phyloP scores from a whole-genome alignment of 2,888 invertebrate species.

The Phaonia tiefii region DNA sequence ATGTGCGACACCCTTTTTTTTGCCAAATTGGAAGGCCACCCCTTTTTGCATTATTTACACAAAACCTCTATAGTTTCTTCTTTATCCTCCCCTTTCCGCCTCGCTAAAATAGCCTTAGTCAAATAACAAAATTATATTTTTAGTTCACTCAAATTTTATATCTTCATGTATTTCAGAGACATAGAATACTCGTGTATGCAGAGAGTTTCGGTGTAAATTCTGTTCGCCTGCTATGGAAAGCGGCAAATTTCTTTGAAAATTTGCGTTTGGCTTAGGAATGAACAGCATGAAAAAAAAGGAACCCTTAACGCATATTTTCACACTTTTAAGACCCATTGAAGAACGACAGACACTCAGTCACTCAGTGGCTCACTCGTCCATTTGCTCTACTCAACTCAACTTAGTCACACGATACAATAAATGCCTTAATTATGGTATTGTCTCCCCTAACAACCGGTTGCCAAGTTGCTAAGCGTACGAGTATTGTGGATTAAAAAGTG shows the following conservation, averaged over 20 bases:
- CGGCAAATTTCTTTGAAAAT: slow-evolving; percentile 65
- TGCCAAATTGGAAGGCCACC: no score
- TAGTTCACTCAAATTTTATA: no score
- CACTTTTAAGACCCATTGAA: slow-evolving; percentile 13
- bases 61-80: no score
- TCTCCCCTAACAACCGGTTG: slow-evolving; percentile 7
- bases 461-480: neutral
- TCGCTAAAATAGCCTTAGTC: neutral
- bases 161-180: no score
- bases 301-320: slow-evolving; percentile 27
- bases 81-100: no score
- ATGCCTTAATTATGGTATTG: neutral
- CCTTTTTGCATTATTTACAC: no score
- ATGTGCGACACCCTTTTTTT: no score
- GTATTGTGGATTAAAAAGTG: neutral
- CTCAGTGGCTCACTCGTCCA: no score
- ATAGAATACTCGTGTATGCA: no score
- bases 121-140: slow-evolving; percentile 4
- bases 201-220: neutral
- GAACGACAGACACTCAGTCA: neutral
- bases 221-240: slow-evolving; percentile 50
- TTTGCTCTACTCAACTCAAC: neutral
- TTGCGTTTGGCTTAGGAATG: neutral
- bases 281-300: neutral
- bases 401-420: no score